These are phyloP conservation scores for Pluvialis apricaria DNA, from an alignment of 2,113 vertebrate species.

Conservation along the genomic window DNA sequence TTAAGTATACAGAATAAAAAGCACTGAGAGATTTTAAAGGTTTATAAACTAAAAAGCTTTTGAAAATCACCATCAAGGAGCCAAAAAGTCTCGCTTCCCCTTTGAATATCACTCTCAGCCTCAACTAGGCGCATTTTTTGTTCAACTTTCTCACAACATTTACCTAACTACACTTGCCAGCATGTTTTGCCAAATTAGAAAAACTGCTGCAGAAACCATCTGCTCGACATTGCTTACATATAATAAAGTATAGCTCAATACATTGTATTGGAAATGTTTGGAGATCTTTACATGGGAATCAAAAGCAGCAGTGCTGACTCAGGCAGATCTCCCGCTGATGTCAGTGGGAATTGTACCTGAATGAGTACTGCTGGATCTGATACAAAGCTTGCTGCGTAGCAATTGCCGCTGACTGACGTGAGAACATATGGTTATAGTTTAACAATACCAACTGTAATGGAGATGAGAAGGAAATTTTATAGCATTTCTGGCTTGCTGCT, in stretches of 20 bases:
- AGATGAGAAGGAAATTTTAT: neutral
- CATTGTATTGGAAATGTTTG: constrained; percentile 53
- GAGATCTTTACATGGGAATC: constrained; percentile 48
- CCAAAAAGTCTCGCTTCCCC: constrained; percentile 22
- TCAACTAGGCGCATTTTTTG: neutral
- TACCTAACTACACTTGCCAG: constrained; percentile 42
- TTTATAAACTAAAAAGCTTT: constrained; percentile 20
- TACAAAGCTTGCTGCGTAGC: neutral
- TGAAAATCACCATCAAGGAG: neutral
- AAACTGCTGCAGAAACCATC: constrained; percentile 56
- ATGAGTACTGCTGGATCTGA: neutral
- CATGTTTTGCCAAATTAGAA: constrained; percentile 23
- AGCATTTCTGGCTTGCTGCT: constrained; percentile 4
- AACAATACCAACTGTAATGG: neutral
- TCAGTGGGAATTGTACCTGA: constrained; percentile 43
- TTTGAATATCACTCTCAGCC: neutral
- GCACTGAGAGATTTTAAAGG: neutral
- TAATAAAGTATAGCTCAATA: neutral
- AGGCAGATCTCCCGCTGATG: constrained; percentile 14
- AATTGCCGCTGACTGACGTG: neutral
- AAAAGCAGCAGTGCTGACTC: constrained; percentile 32
- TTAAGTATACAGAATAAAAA: constrained; percentile 17
- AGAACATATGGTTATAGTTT: constrained; percentile 33
- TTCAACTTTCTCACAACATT: constrained; percentile 22
- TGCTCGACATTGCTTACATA: constrained; percentile 31